Evolutionary conservation across 2,888 invertebrate species (phyloP).

Genomic region (Acanthococcus lagerstroemiae): DNA sequence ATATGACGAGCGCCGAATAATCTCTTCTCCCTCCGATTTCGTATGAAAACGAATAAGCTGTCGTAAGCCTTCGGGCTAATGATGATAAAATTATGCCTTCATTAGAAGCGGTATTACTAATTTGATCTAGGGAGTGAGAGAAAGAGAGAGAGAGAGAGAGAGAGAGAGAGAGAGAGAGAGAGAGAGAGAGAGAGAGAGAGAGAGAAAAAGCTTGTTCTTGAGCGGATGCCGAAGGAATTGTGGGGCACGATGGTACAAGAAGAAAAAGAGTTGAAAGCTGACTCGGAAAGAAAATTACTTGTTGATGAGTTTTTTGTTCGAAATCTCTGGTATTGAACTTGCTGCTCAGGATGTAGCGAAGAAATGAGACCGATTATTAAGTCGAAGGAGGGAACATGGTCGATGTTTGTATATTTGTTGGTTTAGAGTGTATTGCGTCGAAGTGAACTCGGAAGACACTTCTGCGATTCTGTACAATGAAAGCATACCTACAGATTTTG

Average conservation of each 20-base stretch:
- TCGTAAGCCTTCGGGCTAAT: conserved; percentile 18
- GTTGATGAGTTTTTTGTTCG: conserved; percentile 22
- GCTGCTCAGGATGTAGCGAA: background rate
- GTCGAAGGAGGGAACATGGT: too few relatives aligned
- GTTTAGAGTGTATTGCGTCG: too few relatives aligned
- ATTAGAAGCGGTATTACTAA: conserved; percentile 7
- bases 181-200: too few relatives aligned
- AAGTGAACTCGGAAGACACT: too few relatives aligned
- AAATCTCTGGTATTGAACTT: background rate
- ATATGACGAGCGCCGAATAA: too few relatives aligned
- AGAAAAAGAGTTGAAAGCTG: conserved; percentile 18
- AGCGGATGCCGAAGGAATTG: background rate
- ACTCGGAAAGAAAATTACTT: conserved; percentile 16
- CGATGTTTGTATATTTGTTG: too few relatives aligned
- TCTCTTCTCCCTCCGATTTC: too few relatives aligned
- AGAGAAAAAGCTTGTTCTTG: conserved; percentile 8
- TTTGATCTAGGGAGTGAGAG: background rate
- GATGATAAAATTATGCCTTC: conserved; percentile 24
- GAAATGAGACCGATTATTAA: too few relatives aligned
- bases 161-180: conserved; percentile 14
- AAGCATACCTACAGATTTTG: too few relatives aligned
- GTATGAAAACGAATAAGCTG: background rate
- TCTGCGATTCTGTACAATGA: too few relatives aligned
- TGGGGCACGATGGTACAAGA: background rate
- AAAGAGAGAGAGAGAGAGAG: conserved; percentile 1